Evolutionary conservation across 2,113 vertebrate genomes (phyloP), one percentile per base, ranked within the genome.

Genomic region (Nematolebias whitei): DNA sequence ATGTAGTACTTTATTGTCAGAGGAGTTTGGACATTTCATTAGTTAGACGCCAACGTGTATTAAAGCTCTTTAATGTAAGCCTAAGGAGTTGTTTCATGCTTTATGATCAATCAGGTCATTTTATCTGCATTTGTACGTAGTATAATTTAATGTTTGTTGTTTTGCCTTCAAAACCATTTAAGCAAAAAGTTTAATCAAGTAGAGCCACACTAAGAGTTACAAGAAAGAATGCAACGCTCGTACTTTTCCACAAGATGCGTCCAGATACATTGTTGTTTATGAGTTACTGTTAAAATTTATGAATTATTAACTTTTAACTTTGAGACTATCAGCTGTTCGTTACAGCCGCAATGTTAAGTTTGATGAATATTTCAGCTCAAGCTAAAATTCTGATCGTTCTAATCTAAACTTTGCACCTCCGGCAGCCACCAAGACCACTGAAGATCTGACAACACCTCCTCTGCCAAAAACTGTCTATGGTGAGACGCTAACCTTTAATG

Each of bases 1-100:
- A 79, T 64, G 53, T 85, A 69, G 79, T 86, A 45, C 53, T 70
- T 66, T 58, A 20, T 69, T 71, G 32, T 75, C 51, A 44, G n/a
- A n/a, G 60, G 26, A 54, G 54, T 58, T 20, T 52, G 52, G 35
- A 12, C 72, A 66, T 85, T 78, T 69, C 67, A 62, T 23, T 8
- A 40, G 18, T 50, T 32, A 48, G 8, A 56, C 3, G 9, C 16
- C 26, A 6, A 16, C 45, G 2, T 12, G 5, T 35, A 1, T 18
- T 44, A 38, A 15, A 39, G 60, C 2, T 53, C 61, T 76, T 2
- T 47, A 1, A 12, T 24, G 2, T 10, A 15, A 65, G n/a, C 20
- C 18, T 60, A n/a, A 0, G n/a, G n/a, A n/a, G 44, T 39, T 44
- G 7, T 20, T 22, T 48, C 19, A 45, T n/a, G 18, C 16, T 38